A percentile compares a stretch with the other conserved stretches of the same genome.
Evolutionary conservation across 64 coral and sea anemone species (phyloP).

Genomic region (Anthopleura sola): DNA sequence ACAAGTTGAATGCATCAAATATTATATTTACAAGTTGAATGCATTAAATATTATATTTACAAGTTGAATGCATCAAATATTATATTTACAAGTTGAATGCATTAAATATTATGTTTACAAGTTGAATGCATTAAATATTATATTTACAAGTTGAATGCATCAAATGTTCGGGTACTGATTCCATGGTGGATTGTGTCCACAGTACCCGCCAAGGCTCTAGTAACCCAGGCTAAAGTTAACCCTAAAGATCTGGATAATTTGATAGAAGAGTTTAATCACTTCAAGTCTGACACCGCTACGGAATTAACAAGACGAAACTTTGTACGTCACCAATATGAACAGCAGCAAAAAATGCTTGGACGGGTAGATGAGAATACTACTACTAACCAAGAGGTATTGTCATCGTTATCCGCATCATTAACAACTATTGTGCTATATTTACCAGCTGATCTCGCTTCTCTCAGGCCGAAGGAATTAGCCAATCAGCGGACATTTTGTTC

Average conservation of each 20-base stretch:
- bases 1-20: no score
- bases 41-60: no score
- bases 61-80: no score
- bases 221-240: slow-evolving; percentile 71
- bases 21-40: no score
- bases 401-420: neutral
- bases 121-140: no score
- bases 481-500: no score
- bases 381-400: neutral
- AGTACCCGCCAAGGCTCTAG: slow-evolving; percentile 53
- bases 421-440: no score
- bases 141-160: neutral
- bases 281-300: slow-evolving; percentile 67
- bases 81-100: no score
- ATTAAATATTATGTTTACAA: no score
- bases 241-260: slow-evolving; percentile 60
- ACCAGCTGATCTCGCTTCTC: no score
- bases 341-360: slow-evolving; percentile 70
- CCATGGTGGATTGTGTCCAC: slow-evolving; percentile 15
- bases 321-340: slow-evolving; percentile 60
- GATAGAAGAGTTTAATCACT: slow-evolving; percentile 59
- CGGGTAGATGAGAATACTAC: slow-evolving; percentile 46
- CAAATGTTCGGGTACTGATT: neutral
- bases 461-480: no score
- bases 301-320: slow-evolving; percentile 85